Evolutionary conservation across 2,888 invertebrate genomes (phyloP).

Genomic region (Bellardia bayeri): DNA sequence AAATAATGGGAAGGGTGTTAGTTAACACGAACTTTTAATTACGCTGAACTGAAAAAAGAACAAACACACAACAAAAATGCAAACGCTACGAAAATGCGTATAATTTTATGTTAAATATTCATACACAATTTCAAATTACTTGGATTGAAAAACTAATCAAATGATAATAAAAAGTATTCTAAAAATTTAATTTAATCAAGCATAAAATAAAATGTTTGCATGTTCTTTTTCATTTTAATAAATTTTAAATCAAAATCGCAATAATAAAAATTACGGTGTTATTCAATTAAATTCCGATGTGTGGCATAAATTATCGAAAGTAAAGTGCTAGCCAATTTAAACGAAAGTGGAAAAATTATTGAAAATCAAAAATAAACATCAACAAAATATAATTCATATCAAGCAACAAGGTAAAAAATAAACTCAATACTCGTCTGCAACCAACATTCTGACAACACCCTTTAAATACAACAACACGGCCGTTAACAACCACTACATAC

Average conservation of each 20-base stretch:
- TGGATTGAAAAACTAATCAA: neutral
- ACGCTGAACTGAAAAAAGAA: slow-evolving; percentile 30
- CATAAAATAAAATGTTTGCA: neutral
- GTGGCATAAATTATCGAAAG: neutral
- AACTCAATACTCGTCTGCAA: slow-evolving; percentile 10
- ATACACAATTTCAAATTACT: slow-evolving; percentile 3
- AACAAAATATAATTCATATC: slow-evolving; percentile 24
- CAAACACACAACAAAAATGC: slow-evolving; percentile 1
- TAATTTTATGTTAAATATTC: slow-evolving; percentile 6
- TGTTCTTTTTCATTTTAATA: slow-evolving; percentile 11
- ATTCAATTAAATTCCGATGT: neutral
- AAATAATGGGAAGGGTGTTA: slow-evolving; percentile 48
- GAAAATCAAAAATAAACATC: neutral
- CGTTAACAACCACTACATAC: slow-evolving; percentile 58
- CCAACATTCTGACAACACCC: slow-evolving; percentile 62
- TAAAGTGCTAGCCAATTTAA: neutral
- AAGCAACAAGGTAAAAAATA: slow-evolving; percentile 26
- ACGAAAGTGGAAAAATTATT: neutral
- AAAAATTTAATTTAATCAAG: neutral
- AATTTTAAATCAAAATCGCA: neutral
- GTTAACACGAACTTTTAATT: slow-evolving; percentile 57
- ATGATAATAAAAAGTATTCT: neutral
- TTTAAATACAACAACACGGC: slow-evolving; percentile 31
- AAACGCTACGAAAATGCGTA: slow-evolving; percentile 19
- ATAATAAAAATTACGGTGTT: neutral